A percentile compares a stretch with the other conserved stretches of the same genome.
phyloP scores from a whole-genome alignment of 2,888 invertebrate genomes.

The Emmelina monodactyla region DNA sequence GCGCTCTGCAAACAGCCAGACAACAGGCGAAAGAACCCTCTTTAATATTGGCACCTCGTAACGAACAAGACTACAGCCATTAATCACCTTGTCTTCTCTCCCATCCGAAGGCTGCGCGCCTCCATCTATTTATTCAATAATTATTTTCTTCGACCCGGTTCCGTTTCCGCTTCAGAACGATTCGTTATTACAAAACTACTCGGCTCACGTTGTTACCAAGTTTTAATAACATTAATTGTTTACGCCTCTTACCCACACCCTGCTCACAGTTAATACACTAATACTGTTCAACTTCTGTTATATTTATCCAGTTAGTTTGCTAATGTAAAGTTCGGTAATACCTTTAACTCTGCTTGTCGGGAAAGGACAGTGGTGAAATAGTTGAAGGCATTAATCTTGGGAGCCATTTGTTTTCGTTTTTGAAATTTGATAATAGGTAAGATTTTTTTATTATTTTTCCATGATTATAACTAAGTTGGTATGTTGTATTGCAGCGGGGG shows the following conservation, averaged over 20 bases:
- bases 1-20: slow-evolving; percentile 19
- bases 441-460: not conserved
- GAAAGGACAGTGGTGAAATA: slow-evolving; percentile 28
- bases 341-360: slow-evolving; percentile 26
- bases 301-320: slow-evolving; percentile 48
- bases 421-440: slow-evolving; percentile 7
- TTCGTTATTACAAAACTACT: slow-evolving; percentile 37
- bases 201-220: slow-evolving; percentile 40
- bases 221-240: slow-evolving; percentile 59
- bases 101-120: slow-evolving; percentile 48
- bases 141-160: slow-evolving; percentile 53
- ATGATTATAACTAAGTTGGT: too few species aligned
- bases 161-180: slow-evolving; percentile 27
- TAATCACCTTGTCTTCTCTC: slow-evolving; percentile 60
- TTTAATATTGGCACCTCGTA: not conserved
- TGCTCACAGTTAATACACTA: slow-evolving; percentile 38
- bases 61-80: slow-evolving; percentile 27
- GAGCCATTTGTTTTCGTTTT: slow-evolving; percentile 37
- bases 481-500: slow-evolving; percentile 79
- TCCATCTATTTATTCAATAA: slow-evolving; percentile 56
- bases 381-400: slow-evolving; percentile 32
- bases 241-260: slow-evolving; percentile 46
- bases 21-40: slow-evolving; percentile 5
- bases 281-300: slow-evolving; percentile 33
- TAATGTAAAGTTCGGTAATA: slow-evolving; percentile 26